A percentile compares a stretch with the other conserved stretches of the same genome.
Conservation (phyloP, 2,888 invertebrate genomes). For the Euphydryas editha region DNA sequence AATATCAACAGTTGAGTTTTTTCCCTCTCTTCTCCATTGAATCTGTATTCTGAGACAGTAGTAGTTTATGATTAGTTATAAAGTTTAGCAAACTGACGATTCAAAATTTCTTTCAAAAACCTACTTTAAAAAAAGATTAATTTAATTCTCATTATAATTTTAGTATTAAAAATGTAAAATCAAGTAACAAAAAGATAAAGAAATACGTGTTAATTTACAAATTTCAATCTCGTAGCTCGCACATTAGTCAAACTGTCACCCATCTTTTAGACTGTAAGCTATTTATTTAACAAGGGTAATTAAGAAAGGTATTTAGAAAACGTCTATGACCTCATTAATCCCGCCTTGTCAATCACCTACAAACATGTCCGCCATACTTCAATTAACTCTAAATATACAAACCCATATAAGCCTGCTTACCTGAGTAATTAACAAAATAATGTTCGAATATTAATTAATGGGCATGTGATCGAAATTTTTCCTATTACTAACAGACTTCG, state of each 20-base stretch:
- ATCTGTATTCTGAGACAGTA: no score
- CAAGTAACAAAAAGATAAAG: no score
- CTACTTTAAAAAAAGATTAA: no score
- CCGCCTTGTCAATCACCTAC: conserved; percentile 40
- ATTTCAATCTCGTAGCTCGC: background rate
- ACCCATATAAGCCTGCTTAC: conserved; percentile 4
- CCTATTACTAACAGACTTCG: background rate
- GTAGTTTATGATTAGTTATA: no score
- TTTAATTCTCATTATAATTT: no score
- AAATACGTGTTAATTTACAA: background rate
- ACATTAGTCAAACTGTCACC: background rate
- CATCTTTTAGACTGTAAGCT: background rate
- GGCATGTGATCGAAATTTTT: background rate
- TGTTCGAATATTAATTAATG: conserved; percentile 6
- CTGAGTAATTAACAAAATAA: conserved; percentile 16
- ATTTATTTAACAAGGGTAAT: conserved; percentile 20
- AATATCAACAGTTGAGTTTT: no score
- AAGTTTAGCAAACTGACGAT: no score
- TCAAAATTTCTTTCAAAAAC: no score
- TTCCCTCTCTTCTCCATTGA: no score
- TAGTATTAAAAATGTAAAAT: no score
- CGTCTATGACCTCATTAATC: conserved; percentile 39
- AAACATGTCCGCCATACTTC: conserved; percentile 30
- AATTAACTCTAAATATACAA: conserved; percentile 14
- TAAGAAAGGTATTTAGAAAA: conserved; percentile 22